Conservation (phyloP, 2,888 invertebrate species). For the Plemyria rubiginata region DNA sequence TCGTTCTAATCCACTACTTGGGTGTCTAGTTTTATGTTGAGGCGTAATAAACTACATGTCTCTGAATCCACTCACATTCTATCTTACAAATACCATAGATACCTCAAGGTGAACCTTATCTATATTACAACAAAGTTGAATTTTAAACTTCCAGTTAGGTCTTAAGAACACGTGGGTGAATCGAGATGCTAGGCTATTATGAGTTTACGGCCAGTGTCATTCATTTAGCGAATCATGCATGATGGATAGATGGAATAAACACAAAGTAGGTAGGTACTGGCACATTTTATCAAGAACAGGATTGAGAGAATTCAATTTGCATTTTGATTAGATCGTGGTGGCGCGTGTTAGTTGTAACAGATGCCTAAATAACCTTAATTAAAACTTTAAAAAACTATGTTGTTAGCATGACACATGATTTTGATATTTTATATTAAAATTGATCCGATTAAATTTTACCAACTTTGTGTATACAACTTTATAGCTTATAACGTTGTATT, state of each 20-base stretch:
- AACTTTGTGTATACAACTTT: no score
- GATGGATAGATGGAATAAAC: slow-evolving; percentile 55
- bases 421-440: neutral
- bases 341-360: neutral
- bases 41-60: slow-evolving; percentile 70
- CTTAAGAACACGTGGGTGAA: slow-evolving; percentile 70
- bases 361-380: neutral
- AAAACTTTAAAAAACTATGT: neutral
- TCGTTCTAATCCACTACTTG: slow-evolving; percentile 78
- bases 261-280: slow-evolving; percentile 3
- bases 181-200: slow-evolving; percentile 62
- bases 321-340: slow-evolving; percentile 1
- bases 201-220: slow-evolving; percentile 72
- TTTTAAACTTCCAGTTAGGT: slow-evolving; percentile 29
- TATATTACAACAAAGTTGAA: slow-evolving; percentile 37
- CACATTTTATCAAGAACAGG: slow-evolving; percentile 1
- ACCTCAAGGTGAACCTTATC: slow-evolving; percentile 52
- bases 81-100: slow-evolving; percentile 26
- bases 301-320: slow-evolving; percentile 7
- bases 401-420: neutral
- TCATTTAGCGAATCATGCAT: slow-evolving; percentile 75
- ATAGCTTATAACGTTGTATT: no score
- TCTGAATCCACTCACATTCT: slow-evolving; percentile 49
- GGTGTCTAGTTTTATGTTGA: slow-evolving; percentile 81
- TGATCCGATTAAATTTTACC: no score